These are phyloP conservation scores for Ophion obscuratus DNA, from an alignment of 2,888 invertebrate genomes.

Conservation along the genomic window DNA sequence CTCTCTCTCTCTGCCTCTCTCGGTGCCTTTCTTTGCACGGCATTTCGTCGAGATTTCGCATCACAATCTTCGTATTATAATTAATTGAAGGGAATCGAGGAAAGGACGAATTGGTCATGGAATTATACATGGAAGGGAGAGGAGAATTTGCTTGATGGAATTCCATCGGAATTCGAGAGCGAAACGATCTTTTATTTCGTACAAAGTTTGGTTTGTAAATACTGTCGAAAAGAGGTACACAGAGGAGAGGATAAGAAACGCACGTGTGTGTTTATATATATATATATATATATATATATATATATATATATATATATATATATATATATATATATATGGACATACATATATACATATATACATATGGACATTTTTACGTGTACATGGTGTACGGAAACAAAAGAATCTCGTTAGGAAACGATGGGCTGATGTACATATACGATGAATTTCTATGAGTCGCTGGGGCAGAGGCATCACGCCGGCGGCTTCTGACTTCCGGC, in stretches of 20 bases:
- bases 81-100: slow-evolving; percentile 43
- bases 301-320: neutral
- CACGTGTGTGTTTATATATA: neutral
- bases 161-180: slow-evolving; percentile 30
- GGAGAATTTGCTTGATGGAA: slow-evolving; percentile 22
- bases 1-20: slow-evolving; percentile 19
- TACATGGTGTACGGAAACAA: slow-evolving; percentile 33
- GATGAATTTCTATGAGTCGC: slow-evolving; percentile 65
- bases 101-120: slow-evolving; percentile 44
- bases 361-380: slow-evolving; percentile 6
- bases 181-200: slow-evolving; percentile 47
- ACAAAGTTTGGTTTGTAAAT: neutral
- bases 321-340: too few relatives aligned
- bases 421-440: slow-evolving; percentile 54
- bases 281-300: neutral
- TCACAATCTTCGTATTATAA: slow-evolving; percentile 45
- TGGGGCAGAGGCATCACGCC: slow-evolving; percentile 51
- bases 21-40: neutral
- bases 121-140: slow-evolving; percentile 5
- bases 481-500: slow-evolving; percentile 61
- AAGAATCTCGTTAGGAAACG: slow-evolving; percentile 65
- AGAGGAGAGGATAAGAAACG: neutral
- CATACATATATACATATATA: neutral
- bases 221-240: neutral
- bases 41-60: slow-evolving; percentile 40